Evolutionary conservation across 2,888 invertebrate species (phyloP).

Genomic region (Odontothrips loti): DNA sequence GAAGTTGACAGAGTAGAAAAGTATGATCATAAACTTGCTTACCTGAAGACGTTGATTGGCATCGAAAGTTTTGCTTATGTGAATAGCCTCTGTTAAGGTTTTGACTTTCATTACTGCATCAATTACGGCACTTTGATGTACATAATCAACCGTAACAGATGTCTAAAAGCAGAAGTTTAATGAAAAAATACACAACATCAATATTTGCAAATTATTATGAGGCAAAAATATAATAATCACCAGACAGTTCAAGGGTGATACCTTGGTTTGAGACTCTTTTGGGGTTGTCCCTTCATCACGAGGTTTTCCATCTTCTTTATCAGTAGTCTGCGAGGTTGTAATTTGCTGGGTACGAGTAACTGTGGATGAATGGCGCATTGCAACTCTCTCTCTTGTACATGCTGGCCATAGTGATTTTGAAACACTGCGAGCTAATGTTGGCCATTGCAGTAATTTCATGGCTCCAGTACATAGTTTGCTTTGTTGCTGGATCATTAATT

Average conservation of each 20-base stretch:
- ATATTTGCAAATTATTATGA: neutral
- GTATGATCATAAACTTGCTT: neutral
- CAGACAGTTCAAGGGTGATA: neutral
- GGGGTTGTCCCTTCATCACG: neutral
- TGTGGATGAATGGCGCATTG: neutral
- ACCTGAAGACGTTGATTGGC: neutral
- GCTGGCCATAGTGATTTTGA: neutral
- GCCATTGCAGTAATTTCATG: slow-evolving; percentile 6
- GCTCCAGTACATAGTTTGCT: neutral
- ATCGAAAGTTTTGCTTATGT: neutral
- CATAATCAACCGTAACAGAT: neutral
- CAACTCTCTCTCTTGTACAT: neutral
- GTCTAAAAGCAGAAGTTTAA: neutral
- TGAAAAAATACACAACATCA: neutral
- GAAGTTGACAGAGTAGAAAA: neutral
- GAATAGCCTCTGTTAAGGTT: neutral
- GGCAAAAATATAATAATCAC: neutral
- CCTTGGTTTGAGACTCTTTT: neutral
- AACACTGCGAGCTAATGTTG: neutral
- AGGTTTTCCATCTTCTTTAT: neutral
- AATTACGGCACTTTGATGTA: neutral
- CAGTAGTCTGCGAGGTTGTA: neutral
- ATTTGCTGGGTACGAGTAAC: neutral
- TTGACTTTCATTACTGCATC: neutral
- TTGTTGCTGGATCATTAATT: neutral